Evolutionary conservation across 2,888 invertebrate species (phyloP), one percentile per base, ranked within the genome.

Genomic region (Belgica antarctica): DNA sequence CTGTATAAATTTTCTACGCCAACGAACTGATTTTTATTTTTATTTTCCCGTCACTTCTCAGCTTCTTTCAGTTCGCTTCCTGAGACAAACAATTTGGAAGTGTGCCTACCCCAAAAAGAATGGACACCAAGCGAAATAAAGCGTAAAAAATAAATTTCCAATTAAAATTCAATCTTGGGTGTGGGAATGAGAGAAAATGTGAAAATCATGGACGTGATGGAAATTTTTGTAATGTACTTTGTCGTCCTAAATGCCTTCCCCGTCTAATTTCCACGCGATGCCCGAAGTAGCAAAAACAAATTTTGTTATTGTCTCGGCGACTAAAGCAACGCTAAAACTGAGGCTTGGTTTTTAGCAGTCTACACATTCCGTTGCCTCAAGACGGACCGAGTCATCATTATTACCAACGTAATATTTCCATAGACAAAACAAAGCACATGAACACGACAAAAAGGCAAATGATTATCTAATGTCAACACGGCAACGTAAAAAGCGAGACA

Each of bases 1-100:
- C 27, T 27, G 27, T n/a, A 59, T 59, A 59, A 59, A 59, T 59
- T 59, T 59, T 59, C 59, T 59, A 59, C 25, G 25, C 27, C 59
- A 59, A 27, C 27, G 59, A 59, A 59, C 27, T 59, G 59, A 59
- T 59, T 59, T 59, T 19, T 27, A 27, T 59, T 19, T 59, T 19
- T 27, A 7, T 27, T 7, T 27, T 59, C 25, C 5, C 7, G 4
- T 46, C 46, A 46, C 5, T 12, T 15, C 46, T 4, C 46, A 7
- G n/a, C 5, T 19, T 15, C 27, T 59, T 52, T 52, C 52, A 52
- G 2, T 52, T 52, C n/a, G 22, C 52, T 12, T 52, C 22, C 8
- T 12, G 15, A n/a, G 7, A 17, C 19, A 52, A 52, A 41, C 41
- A n/a, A 31, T 31, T n/a, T 31, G 31, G 10, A 31, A 41, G 19